phyloP scores from a whole-genome alignment of 2,113 vertebrate species.

The Neodontobutis hainanensis region DNA sequence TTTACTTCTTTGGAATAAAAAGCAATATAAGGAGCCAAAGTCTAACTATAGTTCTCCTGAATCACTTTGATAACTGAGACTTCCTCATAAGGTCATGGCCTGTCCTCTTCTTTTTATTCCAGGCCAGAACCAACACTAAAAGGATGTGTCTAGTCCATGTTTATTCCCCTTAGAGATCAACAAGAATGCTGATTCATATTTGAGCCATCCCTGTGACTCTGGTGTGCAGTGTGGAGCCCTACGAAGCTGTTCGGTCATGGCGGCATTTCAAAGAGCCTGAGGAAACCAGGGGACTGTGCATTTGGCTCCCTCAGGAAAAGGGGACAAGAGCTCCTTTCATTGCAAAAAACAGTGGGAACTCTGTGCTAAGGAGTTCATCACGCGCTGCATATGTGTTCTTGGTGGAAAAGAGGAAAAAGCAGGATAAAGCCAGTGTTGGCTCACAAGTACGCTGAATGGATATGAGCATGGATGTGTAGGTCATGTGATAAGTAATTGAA shows the following conservation, averaged over 20 bases:
- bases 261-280: slow-evolving; percentile 66
- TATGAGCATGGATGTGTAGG: slow-evolving; percentile 33
- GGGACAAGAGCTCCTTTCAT: slow-evolving; percentile 76
- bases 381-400: slow-evolving; percentile 69
- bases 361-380: slow-evolving; percentile 78
- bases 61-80: neutral
- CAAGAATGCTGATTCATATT: slow-evolving; percentile 55
- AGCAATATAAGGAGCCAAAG: slow-evolving; percentile 70
- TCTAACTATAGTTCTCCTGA: slow-evolving; percentile 18
- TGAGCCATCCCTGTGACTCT: slow-evolving; percentile 66
- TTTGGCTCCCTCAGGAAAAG: slow-evolving; percentile 54
- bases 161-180: neutral
- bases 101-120: slow-evolving; percentile 18
- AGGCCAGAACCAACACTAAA: neutral
- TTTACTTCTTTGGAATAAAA: slow-evolving; percentile 80
- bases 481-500: slow-evolving; percentile 80
- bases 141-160: neutral
- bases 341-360: slow-evolving; percentile 74
- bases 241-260: slow-evolving; percentile 51
- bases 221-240: slow-evolving; percentile 38
- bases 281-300: slow-evolving; percentile 62
- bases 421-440: slow-evolving; percentile 34
- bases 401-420: slow-evolving; percentile 30
- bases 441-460: slow-evolving; percentile 42
- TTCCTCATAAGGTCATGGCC: slow-evolving; percentile 1